Evolutionary conservation across 2,797 vertebrate species (phyloP).

Genomic region (Lacerta viridis): DNA sequence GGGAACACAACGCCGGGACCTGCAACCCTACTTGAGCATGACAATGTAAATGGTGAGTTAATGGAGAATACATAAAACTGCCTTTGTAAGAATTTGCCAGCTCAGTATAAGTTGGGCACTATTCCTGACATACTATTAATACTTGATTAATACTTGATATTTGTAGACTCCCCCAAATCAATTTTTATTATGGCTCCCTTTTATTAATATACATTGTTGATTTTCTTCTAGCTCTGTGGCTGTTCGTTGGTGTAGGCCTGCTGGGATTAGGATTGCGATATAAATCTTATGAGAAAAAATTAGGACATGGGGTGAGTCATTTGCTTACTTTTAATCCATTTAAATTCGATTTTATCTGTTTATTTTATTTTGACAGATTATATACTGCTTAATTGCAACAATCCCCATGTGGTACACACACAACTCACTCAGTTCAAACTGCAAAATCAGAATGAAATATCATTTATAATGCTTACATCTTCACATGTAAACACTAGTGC

Average conservation of each 20-base stretch:
- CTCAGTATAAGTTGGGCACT: too few relatives aligned
- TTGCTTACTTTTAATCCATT: conserved; percentile 12
- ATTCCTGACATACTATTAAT: neutral
- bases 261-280: conserved; percentile 79
- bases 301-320: conserved; percentile 77
- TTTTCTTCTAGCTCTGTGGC: conserved; percentile 78
- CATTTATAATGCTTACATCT: neutral
- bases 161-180: neutral
- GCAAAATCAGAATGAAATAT: neutral
- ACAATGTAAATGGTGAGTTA: too few relatives aligned
- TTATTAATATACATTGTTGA: neutral
- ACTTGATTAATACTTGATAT: neutral
- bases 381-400: too few relatives aligned
- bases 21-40: too few relatives aligned
- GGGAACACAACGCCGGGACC: too few relatives aligned
- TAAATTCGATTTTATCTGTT: neutral
- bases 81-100: conserved; percentile 12
- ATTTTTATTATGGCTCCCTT: conserved; percentile 34
- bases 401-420: too few relatives aligned
- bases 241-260: conserved; percentile 78
- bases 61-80: neutral
- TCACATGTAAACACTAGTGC: neutral
- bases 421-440: too few relatives aligned
- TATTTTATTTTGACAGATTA: too few relatives aligned
- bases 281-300: conserved; percentile 73